Base-by-base conservation (phyloP, 2,888 invertebrate genomes). In the Trichopoda pennipes region DNA sequence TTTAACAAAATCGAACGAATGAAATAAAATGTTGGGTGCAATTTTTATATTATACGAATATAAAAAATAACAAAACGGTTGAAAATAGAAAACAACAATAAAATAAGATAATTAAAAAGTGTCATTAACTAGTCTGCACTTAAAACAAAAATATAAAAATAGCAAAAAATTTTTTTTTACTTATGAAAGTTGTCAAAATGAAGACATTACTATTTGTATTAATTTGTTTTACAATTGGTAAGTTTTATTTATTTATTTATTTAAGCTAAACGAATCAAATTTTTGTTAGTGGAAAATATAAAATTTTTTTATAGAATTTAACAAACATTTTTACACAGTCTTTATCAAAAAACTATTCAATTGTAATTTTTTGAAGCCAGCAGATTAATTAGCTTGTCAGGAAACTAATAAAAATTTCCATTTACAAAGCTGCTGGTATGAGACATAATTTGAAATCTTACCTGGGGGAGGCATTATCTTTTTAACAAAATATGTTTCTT, bases 201-300 rank as follows among this genome's bases (percentile, higher is more conserved):
- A 82, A 79, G 79, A 72, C 56, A 56, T 72, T 32, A 82, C 73
- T 75, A 38, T 51, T 82, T 58, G 23, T 79, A 63, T 72, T 76
- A 35, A 76, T 82, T 79, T 82, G 72, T 32, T 82, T 75, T 53
- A 51, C 79, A 61, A 68, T 72, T 44, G 82, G 82, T 82, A 82
- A 82, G 82, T 79, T n/a, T n/a, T n/a, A n/a, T n/a, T n/a, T n/a
- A n/a, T n/a, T n/a, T n/a, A 68, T 9, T 56, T 42, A 16, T 12
- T 61, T 23, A 19, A 60, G 32, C 12, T 16, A 4, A 44, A 44
- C 14, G 1, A 12, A 10, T 38, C 38, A 38, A 38, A 12, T 38
- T 38, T 12, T 12, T n/a, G n/a, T 12, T 12, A 38, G 3, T 6
- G 38, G 1, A 38, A 38, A 38, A 12, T 38, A 7, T 8, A 2